phyloP scores from a whole-genome alignment of 2,113 vertebrate genomes.

The Xiphias gladius region DNA sequence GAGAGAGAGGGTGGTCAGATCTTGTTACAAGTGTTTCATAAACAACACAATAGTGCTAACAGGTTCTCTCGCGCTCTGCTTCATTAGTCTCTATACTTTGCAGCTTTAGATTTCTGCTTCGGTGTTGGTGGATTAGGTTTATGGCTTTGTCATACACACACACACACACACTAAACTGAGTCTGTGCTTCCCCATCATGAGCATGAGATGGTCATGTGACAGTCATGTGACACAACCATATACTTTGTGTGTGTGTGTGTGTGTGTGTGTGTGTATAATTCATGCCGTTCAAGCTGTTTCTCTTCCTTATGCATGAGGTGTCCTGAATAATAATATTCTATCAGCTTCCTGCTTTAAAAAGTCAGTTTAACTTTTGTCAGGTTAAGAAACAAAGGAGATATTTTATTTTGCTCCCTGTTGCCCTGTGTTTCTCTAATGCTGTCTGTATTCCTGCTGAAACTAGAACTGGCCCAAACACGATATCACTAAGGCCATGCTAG shows the following conservation, averaged over 20 bases:
- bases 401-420: constrained; percentile 12
- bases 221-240: constrained; percentile 68
- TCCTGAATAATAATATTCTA: constrained; percentile 25
- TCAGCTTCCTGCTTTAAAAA: constrained; percentile 33
- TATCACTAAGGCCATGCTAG: constrained; percentile 41
- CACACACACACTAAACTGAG: constrained; percentile 39
- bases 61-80: constrained; percentile 56
- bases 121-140: constrained; percentile 52
- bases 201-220: constrained; percentile 75
- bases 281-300: constrained; percentile 47
- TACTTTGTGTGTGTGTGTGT: constrained; percentile 11
- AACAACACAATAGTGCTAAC: constrained; percentile 80
- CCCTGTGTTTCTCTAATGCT: constrained; percentile 9
- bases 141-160: constrained; percentile 56
- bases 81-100: constrained; percentile 2
- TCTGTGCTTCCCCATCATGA: constrained; percentile 68
- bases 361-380: not conserved
- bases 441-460: constrained; percentile 56
- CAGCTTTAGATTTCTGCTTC: constrained; percentile 55
- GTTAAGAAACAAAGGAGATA: not conserved
- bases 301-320: constrained; percentile 51
- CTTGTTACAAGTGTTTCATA: constrained; percentile 82
- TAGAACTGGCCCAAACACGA: constrained; percentile 27
- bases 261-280: not conserved
- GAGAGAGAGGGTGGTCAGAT: constrained; percentile 68